Percentiles rank a stretch among this genome's conserved stretches.
phyloP scores from a whole-genome alignment of 2,888 invertebrate species.

The Maniola hyperantus region DNA sequence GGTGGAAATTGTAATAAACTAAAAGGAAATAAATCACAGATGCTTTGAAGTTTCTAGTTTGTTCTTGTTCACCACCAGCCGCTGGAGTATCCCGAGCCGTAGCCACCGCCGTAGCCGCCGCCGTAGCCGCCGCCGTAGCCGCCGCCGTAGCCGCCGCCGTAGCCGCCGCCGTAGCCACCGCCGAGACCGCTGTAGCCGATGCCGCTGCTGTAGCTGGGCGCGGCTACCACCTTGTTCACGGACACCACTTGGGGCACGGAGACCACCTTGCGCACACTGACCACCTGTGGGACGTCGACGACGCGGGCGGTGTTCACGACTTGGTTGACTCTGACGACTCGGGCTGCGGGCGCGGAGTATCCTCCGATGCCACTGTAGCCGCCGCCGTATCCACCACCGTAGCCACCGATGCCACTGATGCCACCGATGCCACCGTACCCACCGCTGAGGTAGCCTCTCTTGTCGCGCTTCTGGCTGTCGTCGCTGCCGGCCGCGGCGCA shows the following conservation, averaged over 20 bases:
- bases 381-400: constrained; percentile 41
- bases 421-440: constrained; percentile 18
- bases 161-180: constrained; percentile 38
- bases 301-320: constrained; percentile 53
- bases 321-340: constrained; percentile 52
- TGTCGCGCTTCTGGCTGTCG: constrained; percentile 35
- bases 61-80: constrained; percentile 24
- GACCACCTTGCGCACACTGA: constrained; percentile 56
- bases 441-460: constrained; percentile 38
- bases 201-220: constrained; percentile 38
- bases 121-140: constrained; percentile 13
- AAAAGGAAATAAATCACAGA: constrained; percentile 12
- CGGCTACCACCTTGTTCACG: constrained; percentile 59
- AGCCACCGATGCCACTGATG: not conserved
- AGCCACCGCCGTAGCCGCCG: constrained; percentile 33
- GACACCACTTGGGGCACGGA: constrained; percentile 59
- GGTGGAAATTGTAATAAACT: constrained; percentile 16
- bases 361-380: not conserved
- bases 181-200: not conserved
- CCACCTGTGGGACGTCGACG: constrained; percentile 53
- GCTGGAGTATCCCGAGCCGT: constrained; percentile 39
- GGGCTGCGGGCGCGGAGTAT: constrained; percentile 9
- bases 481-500: constrained; percentile 54
- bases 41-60: not conserved
- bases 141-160: constrained; percentile 30